Evolutionary conservation across 2,113 vertebrate species (phyloP), one percentile per base, ranked within the genome.

Genomic region (Nothobranchius furzeri): DNA sequence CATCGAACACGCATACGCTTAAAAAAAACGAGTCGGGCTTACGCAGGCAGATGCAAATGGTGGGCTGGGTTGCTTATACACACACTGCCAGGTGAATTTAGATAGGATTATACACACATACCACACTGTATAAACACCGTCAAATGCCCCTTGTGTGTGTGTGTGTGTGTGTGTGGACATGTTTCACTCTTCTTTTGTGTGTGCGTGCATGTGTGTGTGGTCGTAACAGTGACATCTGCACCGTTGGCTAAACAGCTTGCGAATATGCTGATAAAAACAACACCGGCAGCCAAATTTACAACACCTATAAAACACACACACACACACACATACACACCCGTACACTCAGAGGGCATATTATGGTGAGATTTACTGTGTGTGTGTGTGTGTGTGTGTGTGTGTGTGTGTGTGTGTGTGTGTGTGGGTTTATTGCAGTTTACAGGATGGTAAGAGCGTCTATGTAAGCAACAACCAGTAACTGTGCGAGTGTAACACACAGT

Each of bases 261-360:
- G 85, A 90, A 90, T 90, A 90, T 90, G 89, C 89, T 90, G 89
- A 90, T 90, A 89, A 90, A 89, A 90, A 89, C 89, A 90, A 89
- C 86, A 85, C 79, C 82, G 76, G 86, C 86, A 88, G 87, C 81
- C 85, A 86, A 90, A 90, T 90, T 90, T 90, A 90, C 89, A 86
- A 83, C 89, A 83, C 85, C 87, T 86, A 90, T 90, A 90, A 90
- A 90, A 61, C 63, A 66, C 51, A 66, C 51, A 60, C 37, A 62
- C 37, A 62, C 45, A 70, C 48, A 73, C 77, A 73, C 75, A 78
- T 43, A 73, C 77, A 76, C 75, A 78, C 59, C 62, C 70, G 47
- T 66, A 85, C 81, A 86, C 81, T 85, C 87, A 46, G 73, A 81
- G 80, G 86, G 83, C 85, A 70, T 86, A 86, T 89, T 86, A 88